A percentile compares a stretch with the other conserved stretches of the same genome.
phyloP scores from a whole-genome alignment of 37 sponge, comb jelly and placozoan genomes.

The Petrosia ficiformis region DNA sequence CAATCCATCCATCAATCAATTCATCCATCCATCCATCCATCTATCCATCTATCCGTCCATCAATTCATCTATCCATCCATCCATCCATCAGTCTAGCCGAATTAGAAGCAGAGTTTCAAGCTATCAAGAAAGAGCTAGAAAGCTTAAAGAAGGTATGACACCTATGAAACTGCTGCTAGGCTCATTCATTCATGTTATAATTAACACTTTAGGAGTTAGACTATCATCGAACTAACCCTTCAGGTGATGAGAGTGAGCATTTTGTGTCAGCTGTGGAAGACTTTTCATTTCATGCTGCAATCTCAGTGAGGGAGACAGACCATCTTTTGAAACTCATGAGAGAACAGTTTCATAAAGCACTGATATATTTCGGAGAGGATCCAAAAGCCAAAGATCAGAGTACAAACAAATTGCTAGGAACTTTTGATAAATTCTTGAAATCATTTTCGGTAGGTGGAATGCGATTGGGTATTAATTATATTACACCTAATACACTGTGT shows the following conservation, averaged over 20 bases:
- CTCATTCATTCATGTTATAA: neutral
- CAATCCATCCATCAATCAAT: no score
- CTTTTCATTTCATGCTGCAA: constrained; percentile 21
- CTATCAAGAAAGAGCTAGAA: constrained; percentile 33
- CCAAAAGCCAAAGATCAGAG: constrained; percentile 1
- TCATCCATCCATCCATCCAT: neutral
- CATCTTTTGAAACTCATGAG: constrained; percentile 39
- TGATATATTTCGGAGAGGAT: constrained; percentile 76
- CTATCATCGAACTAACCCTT: constrained; percentile 26
- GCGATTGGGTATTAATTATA: neutral
- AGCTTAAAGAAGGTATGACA: constrained; percentile 22
- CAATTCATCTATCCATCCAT: constrained; percentile 18
- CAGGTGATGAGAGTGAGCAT: constrained; percentile 41
- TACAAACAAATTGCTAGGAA: constrained; percentile 78
- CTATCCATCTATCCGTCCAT: neutral
- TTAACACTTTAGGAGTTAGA: constrained; percentile 46
- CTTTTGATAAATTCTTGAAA: constrained; percentile 61
- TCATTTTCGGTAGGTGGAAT: constrained; percentile 53
- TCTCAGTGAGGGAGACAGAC: constrained; percentile 30
- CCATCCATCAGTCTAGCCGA: constrained; percentile 39
- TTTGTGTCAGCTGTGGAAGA: constrained; percentile 60
- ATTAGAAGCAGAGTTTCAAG: constrained; percentile 58
- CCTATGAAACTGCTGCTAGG: neutral
- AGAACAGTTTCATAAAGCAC: constrained; percentile 48
- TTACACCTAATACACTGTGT: neutral